Evolutionary conservation across 2,113 vertebrate genomes (phyloP).

Genomic region (Cryptomyrus ogoouensis): DNA sequence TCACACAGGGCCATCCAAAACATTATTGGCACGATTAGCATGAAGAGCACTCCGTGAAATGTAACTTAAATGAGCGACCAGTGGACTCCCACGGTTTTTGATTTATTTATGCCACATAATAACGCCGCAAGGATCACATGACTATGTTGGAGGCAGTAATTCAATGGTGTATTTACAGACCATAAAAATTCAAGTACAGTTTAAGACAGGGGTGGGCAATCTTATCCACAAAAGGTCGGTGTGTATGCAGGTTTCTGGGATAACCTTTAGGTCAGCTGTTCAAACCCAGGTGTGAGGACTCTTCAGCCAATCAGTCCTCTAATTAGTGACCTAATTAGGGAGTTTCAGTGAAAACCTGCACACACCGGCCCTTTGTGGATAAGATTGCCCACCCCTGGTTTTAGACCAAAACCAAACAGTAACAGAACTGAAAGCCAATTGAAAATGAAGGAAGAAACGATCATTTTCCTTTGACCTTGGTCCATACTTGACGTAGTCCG

Average conservation of each 20-base stretch:
- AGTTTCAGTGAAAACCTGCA: no score
- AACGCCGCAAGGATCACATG: neutral
- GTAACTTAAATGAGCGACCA: neutral
- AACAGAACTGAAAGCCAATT: neutral
- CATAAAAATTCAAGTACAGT: neutral
- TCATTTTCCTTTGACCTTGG: neutral
- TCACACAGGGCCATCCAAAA: neutral
- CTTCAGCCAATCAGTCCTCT: no score
- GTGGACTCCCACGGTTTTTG: neutral
- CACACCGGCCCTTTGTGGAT: neutral
- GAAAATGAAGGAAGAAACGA: neutral
- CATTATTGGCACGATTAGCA: neutral
- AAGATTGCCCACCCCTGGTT: neutral
- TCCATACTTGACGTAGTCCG: neutral
- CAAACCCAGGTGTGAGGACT: no score
- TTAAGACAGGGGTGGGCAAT: neutral
- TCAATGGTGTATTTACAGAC: neutral
- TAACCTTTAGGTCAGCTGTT: no score
- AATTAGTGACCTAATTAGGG: no score
- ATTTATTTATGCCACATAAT: neutral
- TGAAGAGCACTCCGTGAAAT: constrained; percentile 2
- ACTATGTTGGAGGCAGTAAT: neutral
- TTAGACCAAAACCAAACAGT: neutral
- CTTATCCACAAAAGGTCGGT: no score
- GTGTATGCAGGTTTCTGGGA: no score